Base-by-base conservation (phyloP, 2,113 vertebrate genomes). In the Copsychus sechellarum region DNA sequence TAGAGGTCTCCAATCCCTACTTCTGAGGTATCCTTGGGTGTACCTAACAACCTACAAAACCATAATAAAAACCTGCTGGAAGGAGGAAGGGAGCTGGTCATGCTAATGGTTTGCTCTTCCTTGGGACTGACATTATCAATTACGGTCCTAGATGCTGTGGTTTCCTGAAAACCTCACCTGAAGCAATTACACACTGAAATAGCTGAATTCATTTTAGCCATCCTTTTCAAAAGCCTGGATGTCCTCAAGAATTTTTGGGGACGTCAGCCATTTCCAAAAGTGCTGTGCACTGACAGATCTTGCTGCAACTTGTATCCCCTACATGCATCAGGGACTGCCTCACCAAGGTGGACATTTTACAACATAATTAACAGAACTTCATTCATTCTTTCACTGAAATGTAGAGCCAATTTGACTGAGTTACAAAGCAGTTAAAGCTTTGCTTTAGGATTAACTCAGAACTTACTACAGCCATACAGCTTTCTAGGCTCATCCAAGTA, bases 281-380 rank as follows among this genome's bases (percentile, higher is more conserved):
- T 9, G 31, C 56, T 18, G 4, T 0, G 1, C 5, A 43, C 14
- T 23, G 31, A 72, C 36, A 29, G 50, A 56, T 11, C n/a, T 9
- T 31, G 6, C 70, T 53, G 81, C 43, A 78, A 78, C 14, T 9
- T 33, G 1, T 6, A 48, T 3, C 38, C 62, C 26, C 72, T 51
- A 4, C 56, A 71, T 78, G 25, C 20, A 58, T 8, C 45, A 38
- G 34, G 38, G 26, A 36, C 43, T 43, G 33, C 16, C 57, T 74
- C 19, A 26, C 10, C 33, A 69, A 36, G 14, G 60, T 4, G 22
- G 60, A 36, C 38, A 17, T 57, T 43, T 71, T 5, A 33, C 10
- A 58, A 15, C 14, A 64, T n/a, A 33, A 29, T 10, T 31, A 48
- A 33, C 8, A 81, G 11, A 81, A 72, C 16, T 67, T 2, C 13